Percentiles rank a stretch among this genome's conserved stretches.
Evolutionary conservation across 2,797 vertebrate species (phyloP).

Genomic region (Erithacus rubecula): DNA sequence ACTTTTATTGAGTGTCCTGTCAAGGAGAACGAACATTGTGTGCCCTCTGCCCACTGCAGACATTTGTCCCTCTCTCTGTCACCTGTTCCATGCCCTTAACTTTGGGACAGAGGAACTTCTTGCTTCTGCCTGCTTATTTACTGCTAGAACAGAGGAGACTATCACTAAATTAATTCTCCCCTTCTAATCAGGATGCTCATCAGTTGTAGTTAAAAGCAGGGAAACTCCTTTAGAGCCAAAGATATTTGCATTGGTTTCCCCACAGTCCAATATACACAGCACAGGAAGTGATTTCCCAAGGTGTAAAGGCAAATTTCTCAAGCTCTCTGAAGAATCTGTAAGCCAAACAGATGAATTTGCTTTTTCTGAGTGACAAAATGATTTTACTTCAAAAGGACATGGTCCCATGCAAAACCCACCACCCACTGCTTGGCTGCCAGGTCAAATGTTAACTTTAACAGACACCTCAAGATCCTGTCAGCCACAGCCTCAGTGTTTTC

Average conservation of each 20-base stretch:
- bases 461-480: background rate
- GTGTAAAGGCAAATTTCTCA: background rate
- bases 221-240: background rate
- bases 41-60: background rate
- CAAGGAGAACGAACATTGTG: fast-evolving
- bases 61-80: fast-evolving
- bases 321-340: background rate
- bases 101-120: background rate
- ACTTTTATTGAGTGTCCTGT: background rate
- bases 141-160: background rate
- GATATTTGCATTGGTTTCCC: background rate
- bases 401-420: background rate
- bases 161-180: background rate
- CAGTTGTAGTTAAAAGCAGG: background rate
- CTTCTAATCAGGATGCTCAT: background rate
- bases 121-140: background rate
- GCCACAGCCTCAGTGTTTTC: background rate
- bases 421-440: background rate
- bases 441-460: background rate
- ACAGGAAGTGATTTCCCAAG: background rate
- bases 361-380: background rate
- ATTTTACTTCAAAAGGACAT: background rate
- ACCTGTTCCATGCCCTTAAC: background rate
- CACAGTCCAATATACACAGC: background rate
- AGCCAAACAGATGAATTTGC: background rate